Evolutionary conservation across 2,888 invertebrate species (phyloP), one percentile per base, ranked within the genome.

Genomic region (Pseudeuparius sepicola): DNA sequence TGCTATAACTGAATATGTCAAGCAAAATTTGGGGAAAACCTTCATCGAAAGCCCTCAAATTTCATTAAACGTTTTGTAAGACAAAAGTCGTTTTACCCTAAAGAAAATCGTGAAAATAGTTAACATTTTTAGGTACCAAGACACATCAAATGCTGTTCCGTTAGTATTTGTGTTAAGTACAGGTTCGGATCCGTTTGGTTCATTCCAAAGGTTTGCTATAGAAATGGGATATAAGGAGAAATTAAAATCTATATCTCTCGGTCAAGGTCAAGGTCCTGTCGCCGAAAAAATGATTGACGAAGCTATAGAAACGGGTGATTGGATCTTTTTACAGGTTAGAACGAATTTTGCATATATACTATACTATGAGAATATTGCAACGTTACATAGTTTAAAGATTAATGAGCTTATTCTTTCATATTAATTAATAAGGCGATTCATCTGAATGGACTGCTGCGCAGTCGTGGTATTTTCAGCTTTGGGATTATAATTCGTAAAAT

Each of bases 251-350:
- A 89, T 94, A 50, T 93, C 93, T 0, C 64, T 94, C 6, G 93
- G 93, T 1, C 81, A 82, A 54, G 93, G 93, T 1, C 93, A 93
- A 66, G 92, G 92, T 0, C 82, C 83, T 0, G 74, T 86, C 4
- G 93, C 93, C 2, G 84, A 89, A 53, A 75, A 73, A 49, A 66
- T 90, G 65, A 82, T 93, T 24, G 71, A 68, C 13, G 63, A 65
- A 33, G 90, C 84, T 2, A 68, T 74, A 46, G 65, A 66, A 2
- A 67, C 71, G 34, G 93, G 93, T 1, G 75, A 83, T 43, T 94
- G 94, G 94, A 75, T 94, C 4, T 85, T 90, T 57, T 65, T 90
- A 45, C 89, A 85, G 67, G 83, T 83, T 37, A 33, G 5, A 27
- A n/a, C n/a, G n/a, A n/a, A n/a, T n/a, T n/a, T n/a, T n/a, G n/a